Evolutionary conservation across 2,113 vertebrate genomes (phyloP), one percentile per base, ranked within the genome.

Genomic region (Heterotis niloticus): DNA sequence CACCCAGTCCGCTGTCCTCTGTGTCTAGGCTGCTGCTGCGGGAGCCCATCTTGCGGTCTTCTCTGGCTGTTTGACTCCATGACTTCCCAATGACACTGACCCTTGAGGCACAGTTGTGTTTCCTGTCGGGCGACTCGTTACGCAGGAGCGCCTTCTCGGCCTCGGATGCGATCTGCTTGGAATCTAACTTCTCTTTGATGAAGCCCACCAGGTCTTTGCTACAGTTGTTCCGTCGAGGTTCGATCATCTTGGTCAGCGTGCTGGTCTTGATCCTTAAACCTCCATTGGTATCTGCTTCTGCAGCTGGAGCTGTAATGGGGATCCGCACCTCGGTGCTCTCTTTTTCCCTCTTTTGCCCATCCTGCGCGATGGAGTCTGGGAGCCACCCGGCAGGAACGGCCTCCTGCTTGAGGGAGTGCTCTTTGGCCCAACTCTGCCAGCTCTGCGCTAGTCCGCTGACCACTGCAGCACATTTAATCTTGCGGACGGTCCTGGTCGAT

Each of bases 371-470:
- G 0, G 89, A 91, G 2, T 84, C 74, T 0, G 92, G 92, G 81
- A 88, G 82, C 93, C 92, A 93, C 24, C 91, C 92, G 0, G 79
- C 73, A 0, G 93, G 92, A 69, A 90, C 87, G 17, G 83, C n/a
- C n/a, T 91, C 90, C 81, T 93, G 93, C 66, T 87, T 87, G 34
- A 57, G 76, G 0, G 81, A 10, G 78, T 91, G 88, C 0, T 91
- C 87, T 0, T 51, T 86, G 28, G 90, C 92, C 91, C 93, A 93
- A 64, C 86, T 90, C 82, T 94, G 93, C 93, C 92, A 93, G 68
- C 89, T 92, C 79, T 88, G 91, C 5, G 93, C 87, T 56, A 93
- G 72, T 67, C 82, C 90, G 34, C 84, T 87, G 65, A 93, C 92
- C 84, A 89, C 82, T 0, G 88, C 88, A 0, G 89, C 90, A 0